Base-by-base conservation (phyloP, 2,888 invertebrate species). In the Mythimna pallens region DNA sequence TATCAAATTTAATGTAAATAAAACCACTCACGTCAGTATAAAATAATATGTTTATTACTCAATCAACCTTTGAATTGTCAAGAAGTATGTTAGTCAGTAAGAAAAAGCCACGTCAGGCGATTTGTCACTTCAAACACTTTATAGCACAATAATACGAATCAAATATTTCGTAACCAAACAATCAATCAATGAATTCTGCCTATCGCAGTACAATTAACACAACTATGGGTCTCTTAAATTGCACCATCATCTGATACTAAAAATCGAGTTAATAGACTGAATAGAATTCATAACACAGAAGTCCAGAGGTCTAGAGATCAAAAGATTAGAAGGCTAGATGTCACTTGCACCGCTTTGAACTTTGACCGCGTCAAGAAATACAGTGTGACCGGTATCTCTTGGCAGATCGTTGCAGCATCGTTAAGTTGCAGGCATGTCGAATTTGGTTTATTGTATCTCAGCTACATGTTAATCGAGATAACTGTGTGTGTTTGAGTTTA, bases 301-400 rank as follows among this genome's bases (percentile, higher is more conserved):
- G 43, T 47, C 20, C n/a, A 47, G 3, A 47, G 5, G 43, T 20
- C 6, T 63, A n/a, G n/a, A 54, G 54, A 61, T 77, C 62, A 66
- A 36, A 58, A 64, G 43, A 17, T 72, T 55, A 57, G 1, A 52
- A 65, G 61, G 73, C 65, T 30, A 22, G 12, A 36, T 78, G 73
- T 58, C 52, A 47, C 57, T 43, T n/a, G 61, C 55, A 58, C 52
- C 12, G 47, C 30, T 58, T 79, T 73, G 62, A 77, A 58, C 79
- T 77, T 54, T 79, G 58, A 63, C 62, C 74, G 58, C 34, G 3
- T 25, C 47, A 10, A 54, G 62, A 66, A 63, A 43, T 76, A 69
- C 55, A 43, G 22, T 50, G 55, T 70, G 55, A 50, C 55, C 22
- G 50, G 61, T 62, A 70, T 57, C 12, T 57, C 30, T 61, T 50